Evolutionary conservation across 2,797 vertebrate species (phyloP).

Genomic region (Microcaecilia unicolor): DNA sequence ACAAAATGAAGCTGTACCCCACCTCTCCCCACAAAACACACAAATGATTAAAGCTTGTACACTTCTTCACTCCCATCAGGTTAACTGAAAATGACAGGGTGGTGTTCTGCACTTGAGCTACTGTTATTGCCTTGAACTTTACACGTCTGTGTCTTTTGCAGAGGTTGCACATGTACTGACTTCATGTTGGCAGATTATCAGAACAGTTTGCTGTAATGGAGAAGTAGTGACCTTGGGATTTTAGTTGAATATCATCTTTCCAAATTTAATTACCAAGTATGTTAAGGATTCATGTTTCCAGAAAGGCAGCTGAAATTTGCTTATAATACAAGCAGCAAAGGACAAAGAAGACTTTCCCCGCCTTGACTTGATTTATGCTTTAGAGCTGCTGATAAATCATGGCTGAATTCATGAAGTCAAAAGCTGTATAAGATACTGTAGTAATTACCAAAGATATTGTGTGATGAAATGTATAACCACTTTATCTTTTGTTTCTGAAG

Average conservation of each 20-base stretch:
- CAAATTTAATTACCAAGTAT: conserved; percentile 3
- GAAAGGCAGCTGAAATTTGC: conserved; percentile 1
- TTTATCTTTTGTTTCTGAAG: not conserved
- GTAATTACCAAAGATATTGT: not conserved
- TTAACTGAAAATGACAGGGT: conserved; percentile 6
- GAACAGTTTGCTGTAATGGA: too few species aligned
- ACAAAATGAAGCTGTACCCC: too few species aligned
- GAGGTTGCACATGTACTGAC: not conserved
- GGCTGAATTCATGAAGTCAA: conserved; percentile 4
- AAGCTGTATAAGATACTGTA: conserved; percentile 3
- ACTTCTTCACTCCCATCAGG: conserved; percentile 8
- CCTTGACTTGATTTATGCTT: conserved; percentile 16
- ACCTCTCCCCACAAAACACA: too few species aligned
- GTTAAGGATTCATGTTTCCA: conserved; percentile 6
- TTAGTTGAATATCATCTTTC: not conserved
- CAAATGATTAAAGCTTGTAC: too few species aligned
- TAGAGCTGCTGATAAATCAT: conserved; percentile 6
- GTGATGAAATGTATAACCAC: not conserved
- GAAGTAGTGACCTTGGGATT: not conserved
- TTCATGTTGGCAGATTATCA: not conserved
- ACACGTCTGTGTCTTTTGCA: not conserved
- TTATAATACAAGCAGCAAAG: conserved; percentile 1
- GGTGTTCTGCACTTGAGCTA: not conserved
- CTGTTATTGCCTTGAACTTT: not conserved
- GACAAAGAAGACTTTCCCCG: not conserved